Evolutionary conservation across 2,888 invertebrate genomes (phyloP).

Genomic region (Athetis lepigone): DNA sequence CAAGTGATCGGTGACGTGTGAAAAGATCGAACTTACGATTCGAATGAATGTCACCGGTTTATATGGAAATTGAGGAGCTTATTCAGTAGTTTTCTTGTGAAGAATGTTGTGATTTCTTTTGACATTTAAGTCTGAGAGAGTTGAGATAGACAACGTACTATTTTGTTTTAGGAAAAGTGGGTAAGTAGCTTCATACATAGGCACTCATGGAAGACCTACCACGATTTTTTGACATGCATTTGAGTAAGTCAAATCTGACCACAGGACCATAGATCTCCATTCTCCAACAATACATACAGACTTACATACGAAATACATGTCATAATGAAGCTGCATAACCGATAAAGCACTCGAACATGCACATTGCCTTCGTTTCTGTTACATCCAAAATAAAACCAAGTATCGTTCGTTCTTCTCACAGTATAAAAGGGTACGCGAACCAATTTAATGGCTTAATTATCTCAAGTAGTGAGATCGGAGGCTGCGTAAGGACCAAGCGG

Average conservation of each 20-base stretch:
- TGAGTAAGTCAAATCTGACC: background rate
- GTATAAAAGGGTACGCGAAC: conserved; percentile 81
- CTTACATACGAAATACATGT: conserved; percentile 59
- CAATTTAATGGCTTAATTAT: conserved; percentile 88
- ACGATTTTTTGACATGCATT: background rate
- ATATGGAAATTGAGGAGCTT: conserved; percentile 27
- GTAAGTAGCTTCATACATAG: background rate
- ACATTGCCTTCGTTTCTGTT: conserved; percentile 75
- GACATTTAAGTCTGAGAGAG: background rate
- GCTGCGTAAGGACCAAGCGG: conserved; percentile 72
- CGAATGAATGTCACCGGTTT: conserved; percentile 12
- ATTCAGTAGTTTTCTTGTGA: conserved; percentile 16
- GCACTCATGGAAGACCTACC: too few relatives aligned
- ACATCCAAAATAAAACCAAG: conserved; percentile 80
- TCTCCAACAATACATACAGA: conserved; percentile 1
- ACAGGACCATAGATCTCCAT: background rate
- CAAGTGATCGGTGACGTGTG: conserved; percentile 30
- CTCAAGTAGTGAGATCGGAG: conserved; percentile 82
- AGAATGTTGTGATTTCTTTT: conserved; percentile 15
- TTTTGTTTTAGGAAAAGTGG: too few relatives aligned
- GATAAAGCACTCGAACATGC: conserved; percentile 70
- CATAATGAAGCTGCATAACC: conserved; percentile 66
- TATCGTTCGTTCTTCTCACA: conserved; percentile 77
- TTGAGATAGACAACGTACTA: background rate
- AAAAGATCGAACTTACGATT: conserved; percentile 33